Percentiles rank a stretch among this genome's conserved stretches.
phyloP scores from a whole-genome alignment of 2,888 invertebrate species.

The Dicranocentrus wangi region DNA sequence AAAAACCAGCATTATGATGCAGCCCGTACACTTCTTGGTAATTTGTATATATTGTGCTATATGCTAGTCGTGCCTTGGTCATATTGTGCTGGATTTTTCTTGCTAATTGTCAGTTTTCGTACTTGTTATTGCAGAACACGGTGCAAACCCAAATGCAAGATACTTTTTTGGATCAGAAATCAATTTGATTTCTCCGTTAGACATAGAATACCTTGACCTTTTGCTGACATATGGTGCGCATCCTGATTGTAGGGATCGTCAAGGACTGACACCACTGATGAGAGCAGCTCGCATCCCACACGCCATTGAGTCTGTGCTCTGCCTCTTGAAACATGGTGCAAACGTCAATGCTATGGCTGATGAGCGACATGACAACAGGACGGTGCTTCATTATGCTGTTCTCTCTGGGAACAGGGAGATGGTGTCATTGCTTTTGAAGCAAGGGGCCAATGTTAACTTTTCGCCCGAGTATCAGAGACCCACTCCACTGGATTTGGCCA shows the following conservation, averaged over 20 bases:
- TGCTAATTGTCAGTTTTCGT: too few species aligned
- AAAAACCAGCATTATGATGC: constrained; percentile 86
- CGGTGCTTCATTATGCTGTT: constrained; percentile 91
- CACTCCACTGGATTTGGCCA: constrained; percentile 88
- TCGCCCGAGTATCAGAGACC: constrained; percentile 81
- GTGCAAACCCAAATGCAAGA: constrained; percentile 92
- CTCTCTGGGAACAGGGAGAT: constrained; percentile 83
- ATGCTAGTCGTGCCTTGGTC: too few species aligned
- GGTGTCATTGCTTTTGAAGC: constrained; percentile 85
- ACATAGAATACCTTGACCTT: constrained; percentile 86
- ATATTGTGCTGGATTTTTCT: too few species aligned
- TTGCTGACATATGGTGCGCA: constrained; percentile 89
- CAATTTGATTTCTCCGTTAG: constrained; percentile 85
- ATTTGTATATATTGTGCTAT: too few species aligned
- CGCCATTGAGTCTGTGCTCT: constrained; percentile 84
- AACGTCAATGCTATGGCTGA: constrained; percentile 89
- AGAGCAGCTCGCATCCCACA: constrained; percentile 87
- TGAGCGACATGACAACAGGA: constrained; percentile 88
- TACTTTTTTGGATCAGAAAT: constrained; percentile 94
- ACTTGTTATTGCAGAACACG: constrained; percentile 79
- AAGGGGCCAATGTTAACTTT: constrained; percentile 84
- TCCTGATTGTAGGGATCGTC: constrained; percentile 89
- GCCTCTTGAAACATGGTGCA: constrained; percentile 86
- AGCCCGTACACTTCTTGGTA: constrained; percentile 74
- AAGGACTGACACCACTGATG: constrained; percentile 93